These are phyloP conservation scores for Listronotus oregonensis DNA, from an alignment of 1,140 invertebrate species.

Conservation along the genomic window DNA sequence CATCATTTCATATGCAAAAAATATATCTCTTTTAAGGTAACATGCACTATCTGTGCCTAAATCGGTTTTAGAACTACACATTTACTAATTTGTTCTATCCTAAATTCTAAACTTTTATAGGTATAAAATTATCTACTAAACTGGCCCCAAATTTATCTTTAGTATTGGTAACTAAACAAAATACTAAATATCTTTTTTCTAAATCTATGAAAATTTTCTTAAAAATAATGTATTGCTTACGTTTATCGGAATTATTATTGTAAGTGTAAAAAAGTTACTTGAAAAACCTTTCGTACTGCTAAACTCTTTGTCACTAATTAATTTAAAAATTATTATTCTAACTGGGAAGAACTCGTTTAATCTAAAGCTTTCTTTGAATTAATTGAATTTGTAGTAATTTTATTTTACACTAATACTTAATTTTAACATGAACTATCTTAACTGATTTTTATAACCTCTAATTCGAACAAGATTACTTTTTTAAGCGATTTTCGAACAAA, in stretches of 20 bases:
- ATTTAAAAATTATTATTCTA: constrained; percentile 18
- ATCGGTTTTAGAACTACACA: too few relatives aligned
- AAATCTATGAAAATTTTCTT: too few relatives aligned
- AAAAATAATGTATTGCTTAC: background rate
- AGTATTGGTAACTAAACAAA: too few relatives aligned
- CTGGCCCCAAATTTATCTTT: too few relatives aligned
- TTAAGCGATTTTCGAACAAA: constrained; percentile 3
- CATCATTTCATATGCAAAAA: background rate
- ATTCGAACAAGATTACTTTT: constrained; percentile 5
- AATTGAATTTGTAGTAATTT: background rate
- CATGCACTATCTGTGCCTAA: background rate
- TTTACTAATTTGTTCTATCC: too few relatives aligned
- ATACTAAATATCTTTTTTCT: too few relatives aligned
- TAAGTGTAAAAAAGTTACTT: background rate
- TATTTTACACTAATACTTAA: constrained; percentile 6
- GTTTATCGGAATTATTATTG: background rate
- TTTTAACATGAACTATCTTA: background rate
- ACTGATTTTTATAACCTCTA: constrained; percentile 18
- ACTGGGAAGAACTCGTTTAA: constrained; percentile 14
- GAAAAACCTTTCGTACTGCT: background rate
- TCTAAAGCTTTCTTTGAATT: constrained; percentile 7
- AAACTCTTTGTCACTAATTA: constrained; percentile 1
- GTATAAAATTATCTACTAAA: too few relatives aligned
- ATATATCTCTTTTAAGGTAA: constrained; percentile 5
- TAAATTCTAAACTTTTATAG: too few relatives aligned